Evolutionary conservation across 2,113 vertebrate genomes (phyloP).

Genomic region (Cisticola juncidis): DNA sequence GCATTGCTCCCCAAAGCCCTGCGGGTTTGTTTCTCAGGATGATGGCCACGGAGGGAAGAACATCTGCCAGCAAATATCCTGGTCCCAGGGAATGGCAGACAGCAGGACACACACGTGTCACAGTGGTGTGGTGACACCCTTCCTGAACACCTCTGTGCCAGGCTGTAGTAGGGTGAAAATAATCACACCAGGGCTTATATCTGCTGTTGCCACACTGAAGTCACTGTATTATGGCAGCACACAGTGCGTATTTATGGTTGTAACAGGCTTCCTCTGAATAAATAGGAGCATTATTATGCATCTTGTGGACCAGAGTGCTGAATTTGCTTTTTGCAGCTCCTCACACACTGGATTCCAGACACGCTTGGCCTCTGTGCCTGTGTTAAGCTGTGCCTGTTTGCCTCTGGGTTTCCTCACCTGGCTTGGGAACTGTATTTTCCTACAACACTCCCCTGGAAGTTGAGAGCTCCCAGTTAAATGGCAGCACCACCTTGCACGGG

Average conservation of each 20-base stretch:
- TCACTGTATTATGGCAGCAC: not conserved
- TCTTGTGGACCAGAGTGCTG: not conserved
- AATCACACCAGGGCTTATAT: not conserved
- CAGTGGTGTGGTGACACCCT: not conserved
- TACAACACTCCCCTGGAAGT: not conserved
- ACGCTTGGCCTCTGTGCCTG: not conserved
- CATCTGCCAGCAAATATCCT: not conserved
- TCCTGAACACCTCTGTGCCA: not conserved
- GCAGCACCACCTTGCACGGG: not conserved
- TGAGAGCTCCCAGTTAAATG: not conserved
- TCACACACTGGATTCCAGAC: not conserved
- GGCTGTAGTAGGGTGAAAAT: not conserved
- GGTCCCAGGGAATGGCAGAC: not conserved
- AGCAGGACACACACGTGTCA: fast-evolving
- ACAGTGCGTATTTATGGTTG: not conserved
- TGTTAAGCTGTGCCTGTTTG: not conserved
- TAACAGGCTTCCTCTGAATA: not conserved
- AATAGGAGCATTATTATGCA: not conserved
- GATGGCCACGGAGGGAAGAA: not conserved
- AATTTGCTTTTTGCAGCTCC: not conserved
- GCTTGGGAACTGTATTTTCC: not conserved
- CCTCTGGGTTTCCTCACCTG: not conserved
- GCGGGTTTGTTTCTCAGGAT: not conserved
- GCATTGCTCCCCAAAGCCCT: not conserved
- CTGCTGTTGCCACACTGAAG: not conserved